Conservation (phyloP, 2,113 vertebrate genomes). For the Nannospalax galili region DNA sequence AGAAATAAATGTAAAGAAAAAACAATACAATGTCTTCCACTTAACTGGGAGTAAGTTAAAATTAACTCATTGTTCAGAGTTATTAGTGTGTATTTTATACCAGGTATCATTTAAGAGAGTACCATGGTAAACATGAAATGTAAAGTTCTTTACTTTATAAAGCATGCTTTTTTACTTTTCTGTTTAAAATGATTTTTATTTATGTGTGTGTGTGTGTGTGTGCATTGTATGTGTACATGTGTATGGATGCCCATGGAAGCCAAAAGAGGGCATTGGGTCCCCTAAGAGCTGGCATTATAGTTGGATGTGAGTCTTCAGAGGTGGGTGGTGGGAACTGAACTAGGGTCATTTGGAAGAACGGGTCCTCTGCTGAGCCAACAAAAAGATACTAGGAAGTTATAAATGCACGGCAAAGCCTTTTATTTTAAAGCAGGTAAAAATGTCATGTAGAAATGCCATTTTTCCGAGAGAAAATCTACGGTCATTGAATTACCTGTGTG, state of each 20-base stretch:
- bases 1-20: background rate
- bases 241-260: too few species aligned
- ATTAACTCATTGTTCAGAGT: background rate
- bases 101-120: background rate
- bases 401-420: background rate
- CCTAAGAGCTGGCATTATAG: too few species aligned
- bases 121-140: background rate
- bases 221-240: background rate
- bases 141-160: background rate
- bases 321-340: background rate
- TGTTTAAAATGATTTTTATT: background rate
- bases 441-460: background rate
- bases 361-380: background rate
- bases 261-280: too few species aligned
- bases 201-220: background rate
- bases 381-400: background rate
- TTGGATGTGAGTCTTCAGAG: background rate
- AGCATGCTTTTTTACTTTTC: background rate
- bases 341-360: background rate
- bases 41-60: background rate
- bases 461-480: constrained; percentile 17
- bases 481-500: background rate
- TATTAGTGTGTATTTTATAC: background rate
- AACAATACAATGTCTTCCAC: background rate
- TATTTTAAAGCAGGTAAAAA: background rate